Evolutionary conservation across 1,140 invertebrate species (phyloP).

Genomic region (Cherax quadricarinatus): DNA sequence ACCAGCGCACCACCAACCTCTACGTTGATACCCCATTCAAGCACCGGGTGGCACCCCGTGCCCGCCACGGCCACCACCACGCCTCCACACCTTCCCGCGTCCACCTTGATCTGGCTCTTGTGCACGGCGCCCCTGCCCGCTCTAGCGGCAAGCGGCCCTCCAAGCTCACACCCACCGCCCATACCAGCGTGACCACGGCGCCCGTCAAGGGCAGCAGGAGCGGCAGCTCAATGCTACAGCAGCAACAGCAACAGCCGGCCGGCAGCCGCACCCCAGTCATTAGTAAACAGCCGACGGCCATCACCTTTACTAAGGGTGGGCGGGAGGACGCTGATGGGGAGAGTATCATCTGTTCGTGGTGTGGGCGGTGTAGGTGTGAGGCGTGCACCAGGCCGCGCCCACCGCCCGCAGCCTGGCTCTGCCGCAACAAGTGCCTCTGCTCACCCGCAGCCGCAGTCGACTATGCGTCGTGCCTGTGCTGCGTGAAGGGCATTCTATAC

Average conservation of each 20-base stretch:
- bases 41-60: slow-evolving; percentile 75
- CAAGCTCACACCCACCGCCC: slow-evolving; percentile 14
- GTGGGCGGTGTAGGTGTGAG: slow-evolving; percentile 90
- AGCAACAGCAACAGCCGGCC: slow-evolving; percentile 42
- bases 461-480: slow-evolving; percentile 93
- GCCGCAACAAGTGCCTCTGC: slow-evolving; percentile 89
- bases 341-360: slow-evolving; percentile 89
- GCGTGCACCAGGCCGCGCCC: slow-evolving; percentile 89
- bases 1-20: slow-evolving; percentile 87
- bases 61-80: slow-evolving; percentile 27
- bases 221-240: slow-evolving; percentile 2
- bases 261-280: slow-evolving; percentile 61
- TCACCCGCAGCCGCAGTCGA: slow-evolving; percentile 91
- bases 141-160: slow-evolving; percentile 39
- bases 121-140: slow-evolving; percentile 56
- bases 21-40: slow-evolving; percentile 89
- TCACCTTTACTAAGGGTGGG: slow-evolving; percentile 69
- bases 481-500: slow-evolving; percentile 94
- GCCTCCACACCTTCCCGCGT: slow-evolving; percentile 67
- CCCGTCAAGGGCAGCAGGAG: slow-evolving; percentile 41
- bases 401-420: slow-evolving; percentile 91
- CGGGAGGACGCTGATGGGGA: slow-evolving; percentile 76
- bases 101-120: slow-evolving; percentile 78
- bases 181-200: slow-evolving; percentile 36
- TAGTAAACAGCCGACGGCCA: slow-evolving; percentile 73